Evolutionary conservation across 2,113 vertebrate genomes (phyloP).

Genomic region (Eptesicus fuscus): DNA sequence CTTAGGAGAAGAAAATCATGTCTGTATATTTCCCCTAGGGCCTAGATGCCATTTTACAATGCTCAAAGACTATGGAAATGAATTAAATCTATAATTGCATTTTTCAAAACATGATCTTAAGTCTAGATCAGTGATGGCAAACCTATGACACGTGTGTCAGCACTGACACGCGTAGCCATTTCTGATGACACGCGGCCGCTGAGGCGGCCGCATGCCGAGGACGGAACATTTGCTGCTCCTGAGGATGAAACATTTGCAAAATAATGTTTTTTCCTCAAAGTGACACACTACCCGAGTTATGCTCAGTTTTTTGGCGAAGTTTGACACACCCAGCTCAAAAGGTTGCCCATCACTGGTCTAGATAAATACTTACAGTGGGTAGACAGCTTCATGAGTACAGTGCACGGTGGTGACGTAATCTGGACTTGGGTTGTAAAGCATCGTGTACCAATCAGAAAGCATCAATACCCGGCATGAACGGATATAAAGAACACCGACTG

Average conservation of each 20-base stretch:
- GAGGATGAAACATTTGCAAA: no score
- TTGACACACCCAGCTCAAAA: no score
- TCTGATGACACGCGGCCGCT: no score
- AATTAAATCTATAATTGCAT: not conserved
- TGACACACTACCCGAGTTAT: no score
- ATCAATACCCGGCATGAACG: constrained; percentile 92
- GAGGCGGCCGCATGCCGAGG: no score
- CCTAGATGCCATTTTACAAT: not conserved
- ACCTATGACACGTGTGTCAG: no score
- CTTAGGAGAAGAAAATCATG: constrained; percentile 28
- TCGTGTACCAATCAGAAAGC: constrained; percentile 99
- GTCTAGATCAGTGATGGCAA: no score
- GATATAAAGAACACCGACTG: constrained; percentile 86
- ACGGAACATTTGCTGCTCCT: no score
- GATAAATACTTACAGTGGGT: constrained; percentile 89
- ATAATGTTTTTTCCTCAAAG: no score
- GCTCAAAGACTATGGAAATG: not conserved
- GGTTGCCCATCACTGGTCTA: no score
- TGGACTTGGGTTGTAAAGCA: constrained; percentile 98
- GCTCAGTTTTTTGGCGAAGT: no score
- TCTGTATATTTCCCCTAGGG: not conserved
- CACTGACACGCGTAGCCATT: no score
- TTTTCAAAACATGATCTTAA: not conserved
- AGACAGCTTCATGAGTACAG: constrained; percentile 98
- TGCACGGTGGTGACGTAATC: constrained; percentile 96